Percentiles rank a stretch among this genome's conserved stretches.
These are phyloP conservation scores for Hyperoplus immaculatus DNA, from an alignment of 2,797 vertebrate genomes.

Conservation along the genomic window DNA sequence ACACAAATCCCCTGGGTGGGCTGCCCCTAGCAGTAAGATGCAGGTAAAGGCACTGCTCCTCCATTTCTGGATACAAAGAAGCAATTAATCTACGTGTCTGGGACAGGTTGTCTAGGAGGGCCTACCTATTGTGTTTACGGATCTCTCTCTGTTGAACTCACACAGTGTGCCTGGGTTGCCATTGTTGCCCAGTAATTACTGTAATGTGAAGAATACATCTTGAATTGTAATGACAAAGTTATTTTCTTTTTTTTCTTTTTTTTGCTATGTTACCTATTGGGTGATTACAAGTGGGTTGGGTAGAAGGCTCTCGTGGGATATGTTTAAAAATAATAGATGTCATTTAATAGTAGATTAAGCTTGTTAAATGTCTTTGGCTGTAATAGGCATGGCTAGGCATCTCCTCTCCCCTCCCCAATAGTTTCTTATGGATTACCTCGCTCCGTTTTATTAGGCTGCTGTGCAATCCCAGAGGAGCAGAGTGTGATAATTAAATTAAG, in stretches of 20 bases:
- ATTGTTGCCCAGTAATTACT: constrained; percentile 89
- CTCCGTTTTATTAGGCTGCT: constrained; percentile 63
- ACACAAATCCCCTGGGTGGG: constrained; percentile 59
- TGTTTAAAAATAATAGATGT: constrained; percentile 80
- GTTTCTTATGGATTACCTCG: constrained; percentile 78
- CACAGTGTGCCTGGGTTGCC: constrained; percentile 71
- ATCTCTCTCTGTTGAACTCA: constrained; percentile 72
- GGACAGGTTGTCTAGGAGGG: constrained; percentile 77
- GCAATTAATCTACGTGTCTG: constrained; percentile 85
- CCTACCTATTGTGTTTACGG: constrained; percentile 81
- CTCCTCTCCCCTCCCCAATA: constrained; percentile 67
- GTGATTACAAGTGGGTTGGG: constrained; percentile 65
- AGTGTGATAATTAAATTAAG: constrained; percentile 83
- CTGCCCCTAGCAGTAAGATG: constrained; percentile 67
- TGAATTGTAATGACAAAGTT: constrained; percentile 86
- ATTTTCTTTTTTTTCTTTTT: constrained; percentile 39
- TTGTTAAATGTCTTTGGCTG: constrained; percentile 74
- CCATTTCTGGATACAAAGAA: constrained; percentile 88
- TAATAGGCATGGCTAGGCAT: constrained; percentile 82
- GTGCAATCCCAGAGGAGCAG: constrained; percentile 67
- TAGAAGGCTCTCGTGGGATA: constrained; percentile 64
- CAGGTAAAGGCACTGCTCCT: constrained; percentile 85
- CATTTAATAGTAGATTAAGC: constrained; percentile 82
- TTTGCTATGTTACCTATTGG: constrained; percentile 70
- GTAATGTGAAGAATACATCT: constrained; percentile 85